These are phyloP conservation scores for Mesembrinibis cayennensis DNA, from an alignment of 2,113 vertebrate species.

Conservation along the genomic window DNA sequence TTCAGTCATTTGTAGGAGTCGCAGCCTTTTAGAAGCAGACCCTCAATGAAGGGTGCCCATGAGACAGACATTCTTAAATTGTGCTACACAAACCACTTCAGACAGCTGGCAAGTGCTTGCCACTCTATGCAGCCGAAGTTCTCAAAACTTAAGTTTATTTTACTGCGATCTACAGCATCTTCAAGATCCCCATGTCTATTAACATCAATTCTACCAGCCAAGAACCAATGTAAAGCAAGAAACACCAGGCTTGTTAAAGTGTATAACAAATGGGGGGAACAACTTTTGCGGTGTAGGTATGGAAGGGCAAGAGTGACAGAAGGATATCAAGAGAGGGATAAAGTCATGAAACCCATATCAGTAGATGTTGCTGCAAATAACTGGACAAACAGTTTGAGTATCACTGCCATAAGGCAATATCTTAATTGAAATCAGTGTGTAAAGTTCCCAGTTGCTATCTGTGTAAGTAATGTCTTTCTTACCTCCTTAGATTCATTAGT, in stretches of 20 bases:
- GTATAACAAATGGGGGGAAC: not conserved
- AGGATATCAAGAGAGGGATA: not conserved
- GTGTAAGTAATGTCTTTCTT: not conserved
- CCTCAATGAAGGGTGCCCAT: fast-evolving
- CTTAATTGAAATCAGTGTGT: not conserved
- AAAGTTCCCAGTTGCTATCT: not conserved
- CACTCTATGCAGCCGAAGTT: not conserved
- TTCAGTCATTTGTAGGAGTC: not conserved
- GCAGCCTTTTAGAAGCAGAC: not conserved
- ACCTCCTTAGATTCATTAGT: not conserved
- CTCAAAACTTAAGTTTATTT: not conserved
- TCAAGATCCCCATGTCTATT: not conserved
- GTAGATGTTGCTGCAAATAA: not conserved
- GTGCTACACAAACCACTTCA: not conserved
- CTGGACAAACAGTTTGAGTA: not conserved
- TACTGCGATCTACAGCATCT: not conserved
- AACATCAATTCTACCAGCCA: not conserved
- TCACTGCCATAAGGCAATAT: not conserved
- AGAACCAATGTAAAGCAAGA: not conserved
- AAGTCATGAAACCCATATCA: not conserved
- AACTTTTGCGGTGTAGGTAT: not conserved
- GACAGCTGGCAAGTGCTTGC: not conserved
- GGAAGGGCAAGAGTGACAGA: not conserved
- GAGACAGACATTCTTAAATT: not conserved
- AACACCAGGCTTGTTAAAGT: not conserved